These are phyloP conservation scores for Acrobasis suavella DNA, from an alignment of 2,888 invertebrate species.

Conservation along the genomic window DNA sequence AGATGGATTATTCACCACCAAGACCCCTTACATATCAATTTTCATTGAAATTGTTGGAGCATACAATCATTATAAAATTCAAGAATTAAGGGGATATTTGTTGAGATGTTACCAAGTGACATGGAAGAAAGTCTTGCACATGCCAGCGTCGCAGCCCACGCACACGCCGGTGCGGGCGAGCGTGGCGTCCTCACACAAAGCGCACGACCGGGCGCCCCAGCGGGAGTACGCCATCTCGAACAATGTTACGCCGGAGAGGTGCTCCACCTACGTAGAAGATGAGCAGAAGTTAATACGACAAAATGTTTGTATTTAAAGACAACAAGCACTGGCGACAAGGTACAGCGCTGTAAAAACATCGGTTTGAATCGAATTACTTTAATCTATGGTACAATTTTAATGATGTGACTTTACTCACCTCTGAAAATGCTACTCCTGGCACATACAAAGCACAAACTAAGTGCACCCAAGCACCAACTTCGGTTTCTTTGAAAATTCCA, in stretches of 20 bases:
- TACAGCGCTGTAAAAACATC: too few species aligned
- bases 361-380: too few species aligned
- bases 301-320: too few species aligned
- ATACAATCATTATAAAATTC: too few species aligned
- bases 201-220: slow-evolving; percentile 97
- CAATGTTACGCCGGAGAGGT: slow-evolving; percentile 94
- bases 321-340: too few species aligned
- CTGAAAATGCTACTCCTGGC: slow-evolving; percentile 98
- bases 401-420: slow-evolving; percentile 77
- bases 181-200: slow-evolving; percentile 93
- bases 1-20: too few species aligned
- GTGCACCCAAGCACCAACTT: slow-evolving; percentile 99
- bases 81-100: too few species aligned
- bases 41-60: too few species aligned
- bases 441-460: slow-evolving; percentile 98
- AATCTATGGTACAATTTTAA: too few species aligned
- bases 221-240: slow-evolving; percentile 99
- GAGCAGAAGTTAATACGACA: too few species aligned
- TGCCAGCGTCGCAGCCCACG: slow-evolving; percentile 98
- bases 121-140: slow-evolving; percentile 98
- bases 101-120: slow-evolving; percentile 90
- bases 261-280: slow-evolving; percentile 83
- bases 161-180: slow-evolving; percentile 96
- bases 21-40: too few species aligned
- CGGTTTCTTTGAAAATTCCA: slow-evolving; percentile 97